Conservation (phyloP, 2,113 vertebrate species). For the Engraulis encrasicolus region DNA sequence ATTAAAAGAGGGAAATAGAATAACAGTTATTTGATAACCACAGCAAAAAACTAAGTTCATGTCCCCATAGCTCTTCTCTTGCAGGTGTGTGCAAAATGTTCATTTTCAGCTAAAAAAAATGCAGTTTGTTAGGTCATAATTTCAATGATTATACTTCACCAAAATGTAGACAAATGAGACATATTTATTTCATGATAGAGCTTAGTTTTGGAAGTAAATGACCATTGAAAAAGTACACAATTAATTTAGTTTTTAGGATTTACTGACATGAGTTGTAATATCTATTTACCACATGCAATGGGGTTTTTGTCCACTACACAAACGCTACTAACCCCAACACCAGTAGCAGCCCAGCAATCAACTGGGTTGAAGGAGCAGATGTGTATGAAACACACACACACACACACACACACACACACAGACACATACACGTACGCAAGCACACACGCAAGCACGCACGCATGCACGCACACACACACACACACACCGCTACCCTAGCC, state of each 20-base stretch:
- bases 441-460: no score
- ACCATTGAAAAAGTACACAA: conserved; percentile 79
- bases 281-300: conserved; percentile 80
- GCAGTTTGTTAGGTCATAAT: not conserved
- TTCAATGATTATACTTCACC: not conserved
- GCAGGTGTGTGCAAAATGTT: no score
- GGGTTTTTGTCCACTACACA: conserved; percentile 73
- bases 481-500: no score
- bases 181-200: conserved; percentile 85
- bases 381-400: not conserved
- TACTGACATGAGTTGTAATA: conserved; percentile 76
- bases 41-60: no score
- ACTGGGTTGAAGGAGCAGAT: conserved; percentile 18
- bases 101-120: no score
- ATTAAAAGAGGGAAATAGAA: not conserved
- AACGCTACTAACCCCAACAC: conserved; percentile 68
- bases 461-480: no score
- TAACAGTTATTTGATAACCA: not conserved
- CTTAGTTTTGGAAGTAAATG: conserved; percentile 73
- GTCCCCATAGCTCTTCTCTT: no score
- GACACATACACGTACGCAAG: not conserved
- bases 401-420: not conserved
- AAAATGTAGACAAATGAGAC: conserved; percentile 66
- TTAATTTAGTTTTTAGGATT: conserved; percentile 63
- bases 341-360: conserved; percentile 43